phyloP scores from a whole-genome alignment of 1,140 invertebrate genomes.

The roundworm (Caenorhabditis elegans) region DNA sequence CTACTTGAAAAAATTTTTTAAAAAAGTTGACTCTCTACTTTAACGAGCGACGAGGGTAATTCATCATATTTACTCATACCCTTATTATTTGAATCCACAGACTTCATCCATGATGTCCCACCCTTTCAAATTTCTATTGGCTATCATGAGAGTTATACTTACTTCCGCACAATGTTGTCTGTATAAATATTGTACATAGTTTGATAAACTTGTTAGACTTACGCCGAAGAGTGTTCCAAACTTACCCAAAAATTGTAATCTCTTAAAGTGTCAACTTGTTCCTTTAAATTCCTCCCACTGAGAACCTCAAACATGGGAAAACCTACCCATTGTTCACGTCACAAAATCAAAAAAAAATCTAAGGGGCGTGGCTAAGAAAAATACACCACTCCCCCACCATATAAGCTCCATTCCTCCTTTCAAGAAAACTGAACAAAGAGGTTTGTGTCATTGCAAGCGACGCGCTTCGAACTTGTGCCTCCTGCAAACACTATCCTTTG shows the following conservation, averaged over 20 bases:
- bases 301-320: no score
- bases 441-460: background rate
- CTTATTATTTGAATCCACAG: background rate
- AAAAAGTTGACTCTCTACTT: no score
- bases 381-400: background rate
- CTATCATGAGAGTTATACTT: background rate
- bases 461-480: background rate
- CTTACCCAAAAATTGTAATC: no score
- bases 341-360: background rate
- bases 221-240: no score
- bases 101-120: background rate
- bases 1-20: no score
- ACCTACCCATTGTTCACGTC: constrained; percentile 16
- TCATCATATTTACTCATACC: constrained; percentile 21
- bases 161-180: no score
- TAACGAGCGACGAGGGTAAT: no score
- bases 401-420: background rate
- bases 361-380: background rate
- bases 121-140: background rate
- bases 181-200: no score
- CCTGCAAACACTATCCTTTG: background rate
- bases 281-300: no score
- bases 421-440: background rate
- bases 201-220: no score
- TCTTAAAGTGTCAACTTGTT: no score